Base-by-base conservation (phyloP, 2,888 invertebrate species). In the Abscondita cerata region DNA sequence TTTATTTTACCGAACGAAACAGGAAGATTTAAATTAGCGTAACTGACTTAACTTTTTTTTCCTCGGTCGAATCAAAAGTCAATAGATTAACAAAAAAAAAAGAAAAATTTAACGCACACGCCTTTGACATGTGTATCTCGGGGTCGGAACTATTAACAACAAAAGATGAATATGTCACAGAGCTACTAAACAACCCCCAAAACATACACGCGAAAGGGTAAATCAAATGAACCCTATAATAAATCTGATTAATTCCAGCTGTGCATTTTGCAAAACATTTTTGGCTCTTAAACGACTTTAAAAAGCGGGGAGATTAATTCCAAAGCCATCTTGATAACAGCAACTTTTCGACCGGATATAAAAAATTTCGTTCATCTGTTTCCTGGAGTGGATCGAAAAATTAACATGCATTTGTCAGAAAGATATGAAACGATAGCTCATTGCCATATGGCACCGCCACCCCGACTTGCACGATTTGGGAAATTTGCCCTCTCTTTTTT, bases 211-310 rank as follows among this genome's bases (percentile, higher is more conserved):
- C 68, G 68, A 73, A 69, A 51, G 67, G 66, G 64, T 68, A 68
- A 72, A 73, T 58, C 63, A 58, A 73, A 71, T 71, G 71, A 73
- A 71, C 72, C 70, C 73, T 72, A 72, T 72, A 74, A 77, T 76
- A 78, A 78, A 80, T 78, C 79, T 77, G 79, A 78, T 80, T 79
- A 79, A 78, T 77, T 75, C 77, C 78, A 77, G 79, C 78, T 78
- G 79, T 73, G 78, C 79, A 76, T 79, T 79, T 77, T 74, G 75
- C 76, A 76, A 25, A 78, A 77, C 75, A 77, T 70, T 74, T 73
- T 73, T 67, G 67, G 68, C 69, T 69, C 67, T 68, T 68, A 61
- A 65, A 67, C 47, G 31, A 40, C 38, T 56, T 44, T 4, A 34
- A 52, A 33, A 38, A 48, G 38, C 20, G 34, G 52, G 50, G 38